Evolutionary conservation across 2,113 vertebrate genomes (phyloP).

Genomic region (Thamnophis sirtalis): DNA sequence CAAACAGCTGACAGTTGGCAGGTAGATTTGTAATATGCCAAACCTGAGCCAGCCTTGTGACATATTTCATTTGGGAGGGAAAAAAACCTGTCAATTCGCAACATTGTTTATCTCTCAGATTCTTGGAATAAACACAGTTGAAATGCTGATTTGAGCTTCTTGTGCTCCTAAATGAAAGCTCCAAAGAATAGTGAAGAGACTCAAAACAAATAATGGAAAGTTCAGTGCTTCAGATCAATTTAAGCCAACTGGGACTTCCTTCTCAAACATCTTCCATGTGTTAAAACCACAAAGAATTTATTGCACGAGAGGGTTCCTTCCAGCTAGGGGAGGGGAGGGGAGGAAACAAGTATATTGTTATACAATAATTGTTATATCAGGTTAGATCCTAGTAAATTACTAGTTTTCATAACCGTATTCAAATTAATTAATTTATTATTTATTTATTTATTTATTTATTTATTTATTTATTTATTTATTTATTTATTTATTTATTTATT

Average conservation of each 20-base stretch:
- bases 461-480: not conserved
- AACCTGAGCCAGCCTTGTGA: slow-evolving; percentile 22
- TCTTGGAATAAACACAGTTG: not conserved
- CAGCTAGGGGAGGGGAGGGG: slow-evolving; percentile 1
- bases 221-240: slow-evolving; percentile 37
- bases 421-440: not conserved
- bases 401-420: not conserved
- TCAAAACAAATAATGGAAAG: slow-evolving; percentile 55
- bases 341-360: not conserved
- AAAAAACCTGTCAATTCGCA: slow-evolving; percentile 11
- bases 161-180: slow-evolving; percentile 42
- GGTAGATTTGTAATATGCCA: slow-evolving; percentile 48
- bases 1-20: slow-evolving; percentile 43
- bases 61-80: not conserved
- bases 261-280: slow-evolving; percentile 37
- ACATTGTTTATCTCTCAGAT: slow-evolving; percentile 20
- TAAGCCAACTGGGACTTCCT: slow-evolving; percentile 26
- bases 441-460: too few species aligned
- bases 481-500: not conserved
- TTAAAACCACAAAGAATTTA: slow-evolving; percentile 18
- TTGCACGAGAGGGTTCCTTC: not conserved
- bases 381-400: not conserved
- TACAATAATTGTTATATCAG: not conserved
- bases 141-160: slow-evolving; percentile 29
- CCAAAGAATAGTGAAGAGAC: slow-evolving; percentile 10